Base-by-base conservation (phyloP, 2,113 vertebrate genomes). In the Siniperca chuatsi region DNA sequence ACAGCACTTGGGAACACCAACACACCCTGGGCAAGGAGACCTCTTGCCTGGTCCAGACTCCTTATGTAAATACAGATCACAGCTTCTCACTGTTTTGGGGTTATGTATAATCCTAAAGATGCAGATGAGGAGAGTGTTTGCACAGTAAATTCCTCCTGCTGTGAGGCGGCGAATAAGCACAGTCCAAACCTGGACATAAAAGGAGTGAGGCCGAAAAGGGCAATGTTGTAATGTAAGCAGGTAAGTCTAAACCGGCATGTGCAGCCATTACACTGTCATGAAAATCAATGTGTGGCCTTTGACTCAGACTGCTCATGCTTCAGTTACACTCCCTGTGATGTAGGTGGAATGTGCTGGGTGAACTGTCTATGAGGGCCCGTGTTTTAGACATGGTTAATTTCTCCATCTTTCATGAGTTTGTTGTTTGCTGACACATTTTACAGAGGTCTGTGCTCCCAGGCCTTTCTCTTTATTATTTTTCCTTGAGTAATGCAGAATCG, bases 1-100 rank as follows among this genome's bases (percentile, higher is more conserved):
- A 85, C 48, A 75, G 71, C 73, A 61, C 75, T 80, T 4, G n/a
- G 69, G 58, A 78, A 89, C 82, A 81, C 57, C 83, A 87, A 72
- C 85, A 82, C 75, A 86, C 94, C 87, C 33, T 29, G 85, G 93
- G 92, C 93, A 94, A 94, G 90, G 93, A 91, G 90, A 91, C 71
- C 68, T 77, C 85, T 85, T 72, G 76, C 87, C 65, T 78, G 70
- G 75, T 88, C 78, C 81, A 91, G 42, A 78, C 84, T 85, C 70
- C 65, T 88, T 86, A 92, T 93, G 87, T 83, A 90, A 93, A 94
- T 93, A 62, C 78, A 84, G 40, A 86, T 86, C 89, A 92, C 79
- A 75, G 75, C 66, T 75, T 87, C 75, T 78, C 55, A 37, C 61
- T 25, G 35, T 91, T 84, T 82, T 57, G 29, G 66, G 29, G 44